Conservation (phyloP, 2,797 vertebrate genomes). For the Choloepus didactylus region DNA sequence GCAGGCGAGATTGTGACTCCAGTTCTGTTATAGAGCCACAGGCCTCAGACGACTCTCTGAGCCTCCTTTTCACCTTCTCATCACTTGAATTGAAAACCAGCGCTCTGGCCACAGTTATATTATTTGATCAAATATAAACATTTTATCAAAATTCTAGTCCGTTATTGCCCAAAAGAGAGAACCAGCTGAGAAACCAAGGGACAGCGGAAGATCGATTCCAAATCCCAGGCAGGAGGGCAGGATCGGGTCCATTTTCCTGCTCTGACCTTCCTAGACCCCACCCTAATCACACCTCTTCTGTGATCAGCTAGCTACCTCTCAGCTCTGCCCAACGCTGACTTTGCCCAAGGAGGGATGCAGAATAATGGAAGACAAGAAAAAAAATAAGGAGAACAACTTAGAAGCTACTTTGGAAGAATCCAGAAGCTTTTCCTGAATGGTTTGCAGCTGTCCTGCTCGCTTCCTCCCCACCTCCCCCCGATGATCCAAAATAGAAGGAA, state of each 20-base stretch:
- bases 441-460: background rate
- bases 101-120: background rate
- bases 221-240: background rate
- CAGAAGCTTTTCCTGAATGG: constrained; percentile 27
- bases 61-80: constrained; percentile 10
- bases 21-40: background rate
- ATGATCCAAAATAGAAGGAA: background rate
- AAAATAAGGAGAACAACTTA: background rate
- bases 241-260: background rate
- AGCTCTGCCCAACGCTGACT: background rate
- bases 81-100: background rate
- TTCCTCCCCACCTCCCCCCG: background rate
- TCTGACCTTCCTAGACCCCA: background rate
- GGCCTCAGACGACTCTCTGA: background rate
- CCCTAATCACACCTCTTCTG: background rate
- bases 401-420: constrained; percentile 14
- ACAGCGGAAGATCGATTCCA: background rate
- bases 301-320: background rate
- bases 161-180: background rate
- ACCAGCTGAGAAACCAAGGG: background rate
- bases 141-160: background rate
- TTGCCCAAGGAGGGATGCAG: background rate
- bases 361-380: background rate
- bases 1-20: background rate
- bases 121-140: constrained; percentile 18